A percentile compares a stretch with the other conserved stretches of the same genome.
These are phyloP conservation scores for Pantherophis guttatus DNA, from an alignment of 2,113 vertebrate species.

Conservation along the genomic window DNA sequence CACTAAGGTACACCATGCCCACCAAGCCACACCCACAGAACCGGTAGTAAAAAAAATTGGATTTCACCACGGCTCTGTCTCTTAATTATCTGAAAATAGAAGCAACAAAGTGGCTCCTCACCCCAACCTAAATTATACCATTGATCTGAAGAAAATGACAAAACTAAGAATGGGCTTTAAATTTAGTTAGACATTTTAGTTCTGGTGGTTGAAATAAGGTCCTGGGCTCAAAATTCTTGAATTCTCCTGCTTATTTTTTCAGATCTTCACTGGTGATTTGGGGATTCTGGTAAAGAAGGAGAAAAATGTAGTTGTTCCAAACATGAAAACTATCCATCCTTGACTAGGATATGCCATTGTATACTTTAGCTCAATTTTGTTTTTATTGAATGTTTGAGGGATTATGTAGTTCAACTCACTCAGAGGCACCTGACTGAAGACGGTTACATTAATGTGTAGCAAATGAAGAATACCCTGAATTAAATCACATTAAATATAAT, in stretches of 20 bases:
- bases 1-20: too few relatives aligned
- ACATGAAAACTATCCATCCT: not conserved
- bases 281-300: not conserved
- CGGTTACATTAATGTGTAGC: not conserved
- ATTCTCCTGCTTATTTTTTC: not conserved
- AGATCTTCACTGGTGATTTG: not conserved
- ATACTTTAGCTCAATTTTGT: not conserved
- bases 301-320: not conserved
- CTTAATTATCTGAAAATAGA: not conserved
- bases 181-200: not conserved
- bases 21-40: too few relatives aligned
- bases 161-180: not conserved
- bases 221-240: not conserved
- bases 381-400: not conserved
- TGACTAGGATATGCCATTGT: not conserved
- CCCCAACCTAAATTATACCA: not conserved
- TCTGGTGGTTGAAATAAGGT: not conserved
- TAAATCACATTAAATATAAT: not conserved
- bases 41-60: too few relatives aligned
- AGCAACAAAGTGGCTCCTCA: not conserved
- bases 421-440: not conserved
- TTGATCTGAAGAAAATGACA: not conserved
- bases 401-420: not conserved
- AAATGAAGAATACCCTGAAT: not conserved
- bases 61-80: not conserved